Evolutionary conservation across 2,888 invertebrate species (phyloP).

Genomic region (Pammene fasciana): DNA sequence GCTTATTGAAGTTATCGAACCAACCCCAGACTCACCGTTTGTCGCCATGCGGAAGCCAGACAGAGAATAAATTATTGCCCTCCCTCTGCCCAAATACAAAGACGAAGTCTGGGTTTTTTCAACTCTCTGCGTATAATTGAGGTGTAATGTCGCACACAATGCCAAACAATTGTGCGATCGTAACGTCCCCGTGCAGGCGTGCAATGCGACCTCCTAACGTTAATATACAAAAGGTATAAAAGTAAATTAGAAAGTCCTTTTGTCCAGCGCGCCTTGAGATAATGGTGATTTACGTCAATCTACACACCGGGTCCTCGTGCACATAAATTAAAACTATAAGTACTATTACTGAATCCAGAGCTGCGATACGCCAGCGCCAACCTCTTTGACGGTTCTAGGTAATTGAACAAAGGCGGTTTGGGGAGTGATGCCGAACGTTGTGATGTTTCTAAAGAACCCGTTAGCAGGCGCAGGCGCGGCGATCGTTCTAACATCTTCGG

Average conservation of each 20-base stretch:
- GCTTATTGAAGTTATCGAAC: conserved; percentile 52
- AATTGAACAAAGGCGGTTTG: conserved; percentile 57
- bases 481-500: conserved; percentile 49
- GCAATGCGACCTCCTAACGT: conserved; percentile 55
- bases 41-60: conserved; percentile 68
- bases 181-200: conserved; percentile 62
- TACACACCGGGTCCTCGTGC: conserved; percentile 53
- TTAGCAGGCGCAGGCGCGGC: conserved; percentile 52
- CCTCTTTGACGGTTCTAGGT: conserved; percentile 53
- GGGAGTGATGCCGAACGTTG: conserved; percentile 52
- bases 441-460: conserved; percentile 59
- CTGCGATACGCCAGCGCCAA: conserved; percentile 52
- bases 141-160: conserved; percentile 73
- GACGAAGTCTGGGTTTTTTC: conserved; percentile 59
- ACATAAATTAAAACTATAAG: conserved; percentile 61
- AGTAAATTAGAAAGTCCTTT: conserved; percentile 69
- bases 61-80: conserved; percentile 68
- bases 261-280: conserved; percentile 60
- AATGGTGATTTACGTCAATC: conserved; percentile 71
- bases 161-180: conserved; percentile 59
- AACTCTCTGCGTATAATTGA: conserved; percentile 70
- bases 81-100: conserved; percentile 66
- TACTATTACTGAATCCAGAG: conserved; percentile 54
- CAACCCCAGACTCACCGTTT: conserved; percentile 58
- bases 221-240: conserved; percentile 61